Percentiles rank a stretch among this genome's conserved stretches.
These are phyloP conservation scores for Crocallis elinguaria DNA, from an alignment of 2,888 invertebrate species.

Conservation along the genomic window DNA sequence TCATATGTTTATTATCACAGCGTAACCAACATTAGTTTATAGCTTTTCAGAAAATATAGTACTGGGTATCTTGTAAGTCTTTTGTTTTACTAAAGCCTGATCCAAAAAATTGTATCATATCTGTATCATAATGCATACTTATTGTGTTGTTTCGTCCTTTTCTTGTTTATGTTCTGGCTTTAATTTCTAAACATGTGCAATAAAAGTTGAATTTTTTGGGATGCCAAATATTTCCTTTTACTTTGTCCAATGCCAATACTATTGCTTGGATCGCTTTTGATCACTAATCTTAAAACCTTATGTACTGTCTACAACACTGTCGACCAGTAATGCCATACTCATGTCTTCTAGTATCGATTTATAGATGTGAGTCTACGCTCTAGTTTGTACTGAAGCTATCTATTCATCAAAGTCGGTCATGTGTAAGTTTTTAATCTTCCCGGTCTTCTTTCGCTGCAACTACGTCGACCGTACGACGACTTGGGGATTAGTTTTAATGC, in stretches of 20 bases:
- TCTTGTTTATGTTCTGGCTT: too few relatives aligned
- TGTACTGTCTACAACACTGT: conserved; percentile 15
- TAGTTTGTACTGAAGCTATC: conserved; percentile 34
- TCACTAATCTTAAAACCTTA: conserved; percentile 1
- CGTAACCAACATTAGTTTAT: too few relatives aligned
- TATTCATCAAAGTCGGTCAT: conserved; percentile 43
- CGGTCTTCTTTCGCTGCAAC: conserved; percentile 25
- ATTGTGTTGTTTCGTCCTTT: too few relatives aligned
- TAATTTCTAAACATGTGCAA: too few relatives aligned
- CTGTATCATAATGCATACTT: too few relatives aligned
- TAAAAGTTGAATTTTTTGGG: too few relatives aligned
- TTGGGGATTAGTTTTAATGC: conserved; percentile 28
- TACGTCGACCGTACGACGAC: conserved; percentile 12
- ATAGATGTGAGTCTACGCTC: conserved; percentile 37
- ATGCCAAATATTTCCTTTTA: not conserved
- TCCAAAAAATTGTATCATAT: too few relatives aligned
- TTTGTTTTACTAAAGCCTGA: too few relatives aligned
- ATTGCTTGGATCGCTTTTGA: too few relatives aligned
- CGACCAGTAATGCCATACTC: conserved; percentile 22
- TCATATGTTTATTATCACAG: too few relatives aligned
- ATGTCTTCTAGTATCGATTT: conserved; percentile 37
- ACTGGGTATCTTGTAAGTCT: too few relatives aligned
- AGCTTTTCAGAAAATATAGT: too few relatives aligned
- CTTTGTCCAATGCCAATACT: not conserved
- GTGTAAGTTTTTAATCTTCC: conserved; percentile 39